phyloP scores from a whole-genome alignment of 53 echinoderm and acorn worm genomes.

The Antedon mediterranea region DNA sequence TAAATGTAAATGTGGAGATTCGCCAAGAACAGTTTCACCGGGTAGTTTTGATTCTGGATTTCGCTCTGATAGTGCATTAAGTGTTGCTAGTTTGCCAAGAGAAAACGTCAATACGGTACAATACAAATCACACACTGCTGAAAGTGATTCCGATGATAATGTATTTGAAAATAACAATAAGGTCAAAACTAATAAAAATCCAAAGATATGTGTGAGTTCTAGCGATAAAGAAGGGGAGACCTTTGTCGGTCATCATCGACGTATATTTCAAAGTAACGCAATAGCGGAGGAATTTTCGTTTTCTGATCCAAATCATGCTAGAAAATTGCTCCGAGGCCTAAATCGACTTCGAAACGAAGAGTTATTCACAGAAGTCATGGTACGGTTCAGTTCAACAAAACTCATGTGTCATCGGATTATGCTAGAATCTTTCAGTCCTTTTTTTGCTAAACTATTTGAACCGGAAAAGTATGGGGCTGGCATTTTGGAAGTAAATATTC shows the following conservation, averaged over 20 bases:
- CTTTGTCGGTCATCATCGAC: too few relatives aligned
- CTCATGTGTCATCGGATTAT: slow-evolving; percentile 83
- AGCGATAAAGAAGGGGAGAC: background rate
- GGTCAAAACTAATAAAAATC: background rate
- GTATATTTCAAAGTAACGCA: background rate
- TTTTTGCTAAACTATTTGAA: slow-evolving; percentile 40
- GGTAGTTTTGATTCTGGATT: background rate
- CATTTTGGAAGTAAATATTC: slow-evolving; percentile 76
- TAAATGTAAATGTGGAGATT: background rate
- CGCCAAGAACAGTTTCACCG: background rate
- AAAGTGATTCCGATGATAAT: background rate
- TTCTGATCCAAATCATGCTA: slow-evolving; percentile 49
- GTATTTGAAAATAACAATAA: background rate
- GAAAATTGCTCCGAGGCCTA: slow-evolving; percentile 45
- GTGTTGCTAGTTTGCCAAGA: background rate
- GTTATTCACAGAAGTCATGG: slow-evolving; percentile 61
- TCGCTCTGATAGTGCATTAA: background rate
- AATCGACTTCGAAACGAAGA: slow-evolving; percentile 56
- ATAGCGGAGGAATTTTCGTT: slow-evolving; percentile 30
- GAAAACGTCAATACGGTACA: background rate
- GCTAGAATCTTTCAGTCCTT: slow-evolving; percentile 54
- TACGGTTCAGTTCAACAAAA: slow-evolving; percentile 56
- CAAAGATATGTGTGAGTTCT: background rate
- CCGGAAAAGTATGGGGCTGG: slow-evolving; percentile 47
- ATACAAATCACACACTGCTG: background rate